A percentile compares a stretch with the other conserved stretches of the same genome.
These are phyloP conservation scores for Crenuchus spilurus DNA, from an alignment of 2,797 vertebrate genomes.

Conservation along the genomic window DNA sequence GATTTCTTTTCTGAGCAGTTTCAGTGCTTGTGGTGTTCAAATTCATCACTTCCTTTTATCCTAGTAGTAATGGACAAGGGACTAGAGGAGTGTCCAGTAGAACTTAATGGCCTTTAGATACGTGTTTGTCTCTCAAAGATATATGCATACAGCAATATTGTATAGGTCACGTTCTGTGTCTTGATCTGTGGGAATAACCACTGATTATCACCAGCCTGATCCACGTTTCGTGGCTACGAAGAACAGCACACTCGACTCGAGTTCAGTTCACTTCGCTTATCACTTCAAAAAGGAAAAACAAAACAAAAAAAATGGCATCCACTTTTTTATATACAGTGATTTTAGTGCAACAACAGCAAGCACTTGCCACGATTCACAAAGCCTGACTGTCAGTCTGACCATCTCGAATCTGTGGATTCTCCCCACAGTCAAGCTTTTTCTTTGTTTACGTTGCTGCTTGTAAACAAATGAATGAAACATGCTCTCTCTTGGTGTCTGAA, in stretches of 20 bases:
- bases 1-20: constrained; percentile 29
- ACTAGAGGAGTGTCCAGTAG: constrained; percentile 32
- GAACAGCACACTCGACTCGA: constrained; percentile 54
- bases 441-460: neutral
- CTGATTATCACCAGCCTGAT: constrained; percentile 80
- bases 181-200: constrained; percentile 65
- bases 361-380: neutral
- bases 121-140: constrained; percentile 45
- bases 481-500: neutral
- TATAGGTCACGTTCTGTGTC: constrained; percentile 71
- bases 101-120: constrained; percentile 43
- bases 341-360: neutral
- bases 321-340: constrained; percentile 3
- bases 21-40: constrained; percentile 27
- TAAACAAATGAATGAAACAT: neutral
- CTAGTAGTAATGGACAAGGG: constrained; percentile 21
- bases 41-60: constrained; percentile 38
- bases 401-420: neutral
- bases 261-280: constrained; percentile 72
- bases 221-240: constrained; percentile 43
- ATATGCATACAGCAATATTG: constrained; percentile 79
- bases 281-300: constrained; percentile 17
- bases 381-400: no score
- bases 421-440: no score
- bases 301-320: no score